Evolutionary conservation across 1,140 invertebrate genomes (phyloP).

Genomic region (Ceratitis capitata): DNA sequence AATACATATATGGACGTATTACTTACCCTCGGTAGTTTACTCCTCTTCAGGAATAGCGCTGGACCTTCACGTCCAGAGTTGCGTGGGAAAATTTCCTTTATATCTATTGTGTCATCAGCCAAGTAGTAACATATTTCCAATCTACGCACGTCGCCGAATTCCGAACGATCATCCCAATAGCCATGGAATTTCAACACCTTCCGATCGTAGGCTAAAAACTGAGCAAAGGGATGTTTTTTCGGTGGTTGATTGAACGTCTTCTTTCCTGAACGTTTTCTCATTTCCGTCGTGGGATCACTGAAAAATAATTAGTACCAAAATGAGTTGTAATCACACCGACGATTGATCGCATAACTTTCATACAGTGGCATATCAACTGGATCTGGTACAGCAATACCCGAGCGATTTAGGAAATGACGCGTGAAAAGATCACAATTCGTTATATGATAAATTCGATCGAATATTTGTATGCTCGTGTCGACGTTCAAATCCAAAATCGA

Average conservation of each 20-base stretch:
- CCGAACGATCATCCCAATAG: slow-evolving; percentile 88
- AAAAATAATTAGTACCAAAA: not conserved
- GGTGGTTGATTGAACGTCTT: slow-evolving; percentile 44
- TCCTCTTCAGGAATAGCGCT: slow-evolving; percentile 77
- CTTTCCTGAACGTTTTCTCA: slow-evolving; percentile 58
- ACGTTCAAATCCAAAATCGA: slow-evolving; percentile 63
- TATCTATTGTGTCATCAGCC: slow-evolving; percentile 88
- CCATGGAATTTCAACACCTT: slow-evolving; percentile 85
- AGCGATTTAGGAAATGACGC: slow-evolving; percentile 80
- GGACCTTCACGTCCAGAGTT: slow-evolving; percentile 78
- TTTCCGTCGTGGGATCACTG: slow-evolving; percentile 68
- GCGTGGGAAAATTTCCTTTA: slow-evolving; percentile 77
- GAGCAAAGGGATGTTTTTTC: slow-evolving; percentile 68
- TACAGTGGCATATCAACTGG: slow-evolving; percentile 64
- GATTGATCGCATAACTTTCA: not conserved
- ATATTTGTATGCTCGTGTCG: slow-evolving; percentile 56
- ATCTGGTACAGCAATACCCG: slow-evolving; percentile 84
- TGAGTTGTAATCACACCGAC: not conserved
- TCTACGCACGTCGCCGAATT: slow-evolving; percentile 78
- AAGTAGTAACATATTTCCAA: slow-evolving; percentile 85
- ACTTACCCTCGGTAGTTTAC: slow-evolving; percentile 80
- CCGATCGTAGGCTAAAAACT: slow-evolving; percentile 81
- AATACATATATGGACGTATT: too few species aligned
- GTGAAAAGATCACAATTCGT: slow-evolving; percentile 88
- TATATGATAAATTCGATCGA: slow-evolving; percentile 69